Percentiles rank a stretch among this genome's conserved stretches.
phyloP scores from a whole-genome alignment of 2,113 vertebrate species.

The Plestiodon gilberti region DNA sequence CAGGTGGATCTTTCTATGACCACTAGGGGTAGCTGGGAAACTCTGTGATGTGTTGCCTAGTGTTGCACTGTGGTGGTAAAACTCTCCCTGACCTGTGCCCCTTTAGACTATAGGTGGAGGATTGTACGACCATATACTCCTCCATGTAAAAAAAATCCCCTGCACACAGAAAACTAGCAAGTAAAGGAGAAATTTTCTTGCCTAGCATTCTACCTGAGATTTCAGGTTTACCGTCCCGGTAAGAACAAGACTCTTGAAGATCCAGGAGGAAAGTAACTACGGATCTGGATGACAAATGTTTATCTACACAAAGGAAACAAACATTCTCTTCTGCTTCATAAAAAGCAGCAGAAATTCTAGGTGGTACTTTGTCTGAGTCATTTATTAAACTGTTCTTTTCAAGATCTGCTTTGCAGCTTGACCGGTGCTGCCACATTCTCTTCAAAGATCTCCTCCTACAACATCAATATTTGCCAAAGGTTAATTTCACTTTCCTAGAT shows the following conservation, averaged over 20 bases:
- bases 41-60: too few relatives aligned
- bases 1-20: too few relatives aligned
- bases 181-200: background rate
- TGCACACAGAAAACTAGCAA: background rate
- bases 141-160: too few relatives aligned
- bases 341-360: background rate
- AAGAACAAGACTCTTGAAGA: background rate
- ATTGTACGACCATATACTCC: too few relatives aligned
- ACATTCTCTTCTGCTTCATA: conserved; percentile 8
- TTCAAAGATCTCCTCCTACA: conserved; percentile 54
- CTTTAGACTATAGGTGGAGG: background rate
- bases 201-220: background rate
- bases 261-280: background rate
- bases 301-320: background rate
- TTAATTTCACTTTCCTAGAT: conserved; percentile 41
- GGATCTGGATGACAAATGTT: too few relatives aligned
- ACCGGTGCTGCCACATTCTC: conserved; percentile 24
- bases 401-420: conserved; percentile 27
- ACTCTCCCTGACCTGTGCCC: background rate
- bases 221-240: background rate
- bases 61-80: too few relatives aligned
- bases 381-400: conserved; percentile 26
- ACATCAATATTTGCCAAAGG: conserved; percentile 68
- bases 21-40: too few relatives aligned
- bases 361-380: background rate